These are phyloP conservation scores for Lydus trimaculatus DNA, from an alignment of 2,888 invertebrate species.

Conservation along the genomic window DNA sequence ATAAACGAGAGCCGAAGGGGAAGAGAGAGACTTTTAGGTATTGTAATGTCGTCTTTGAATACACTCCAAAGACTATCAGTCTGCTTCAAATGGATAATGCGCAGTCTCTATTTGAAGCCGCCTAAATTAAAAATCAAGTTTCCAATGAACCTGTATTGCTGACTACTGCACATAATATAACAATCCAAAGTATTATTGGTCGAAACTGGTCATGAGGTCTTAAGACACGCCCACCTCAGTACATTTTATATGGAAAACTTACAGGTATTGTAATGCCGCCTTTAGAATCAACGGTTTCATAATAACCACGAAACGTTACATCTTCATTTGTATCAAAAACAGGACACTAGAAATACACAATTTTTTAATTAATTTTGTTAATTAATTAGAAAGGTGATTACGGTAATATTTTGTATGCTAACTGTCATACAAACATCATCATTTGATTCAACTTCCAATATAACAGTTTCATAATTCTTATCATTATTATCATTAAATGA, in stretches of 20 bases:
- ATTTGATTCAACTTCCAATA: conserved; percentile 69
- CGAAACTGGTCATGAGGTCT: too few species aligned
- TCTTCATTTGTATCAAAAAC: conserved; percentile 83
- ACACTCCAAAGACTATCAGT: too few species aligned
- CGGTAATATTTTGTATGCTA: conserved; percentile 78
- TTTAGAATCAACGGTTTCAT: conserved; percentile 77
- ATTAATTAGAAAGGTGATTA: conserved; percentile 57
- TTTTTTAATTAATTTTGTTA: not conserved
- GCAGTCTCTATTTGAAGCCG: too few species aligned
- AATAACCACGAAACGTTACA: conserved; percentile 78
- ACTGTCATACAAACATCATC: conserved; percentile 77
- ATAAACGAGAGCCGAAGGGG: too few species aligned
- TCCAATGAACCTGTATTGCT: too few species aligned
- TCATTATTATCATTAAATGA: conserved; percentile 26
- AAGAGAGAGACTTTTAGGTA: too few species aligned
- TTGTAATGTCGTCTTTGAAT: too few species aligned
- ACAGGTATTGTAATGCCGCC: conserved; percentile 84
- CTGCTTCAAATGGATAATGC: too few species aligned
- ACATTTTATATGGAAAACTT: conserved; percentile 47
- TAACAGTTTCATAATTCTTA: conserved; percentile 59
- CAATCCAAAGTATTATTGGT: too few species aligned
- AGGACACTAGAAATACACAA: conserved; percentile 72
- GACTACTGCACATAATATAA: too few species aligned
- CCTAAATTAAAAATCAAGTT: too few species aligned
- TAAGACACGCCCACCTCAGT: too few species aligned